phyloP scores from a whole-genome alignment of 2,113 vertebrate genomes.

The Campylorhamphus procurvoides region DNA sequence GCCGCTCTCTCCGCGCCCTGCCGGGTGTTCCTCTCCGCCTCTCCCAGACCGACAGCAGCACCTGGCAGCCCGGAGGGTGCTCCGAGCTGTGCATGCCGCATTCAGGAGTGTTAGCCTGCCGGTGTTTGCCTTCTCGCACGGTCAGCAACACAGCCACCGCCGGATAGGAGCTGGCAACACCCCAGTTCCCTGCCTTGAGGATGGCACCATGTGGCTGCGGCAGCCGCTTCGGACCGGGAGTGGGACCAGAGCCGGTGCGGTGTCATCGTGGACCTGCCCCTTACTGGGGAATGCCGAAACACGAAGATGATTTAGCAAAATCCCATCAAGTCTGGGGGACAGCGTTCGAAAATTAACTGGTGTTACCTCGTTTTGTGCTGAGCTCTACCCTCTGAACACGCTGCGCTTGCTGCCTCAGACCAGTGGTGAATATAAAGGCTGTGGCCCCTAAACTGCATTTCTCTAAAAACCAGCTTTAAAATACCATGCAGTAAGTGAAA shows the following conservation, averaged over 20 bases:
- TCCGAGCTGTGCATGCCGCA: neutral
- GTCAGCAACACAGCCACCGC: accelerated
- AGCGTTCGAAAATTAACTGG: neutral
- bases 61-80: neutral
- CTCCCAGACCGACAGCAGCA: neutral
- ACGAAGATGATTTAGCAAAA: neutral
- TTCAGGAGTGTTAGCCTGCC: neutral
- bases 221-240: neutral
- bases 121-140: neutral
- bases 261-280: neutral
- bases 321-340: neutral
- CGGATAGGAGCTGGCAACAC: neutral
- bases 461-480: neutral
- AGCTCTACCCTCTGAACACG: neutral
- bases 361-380: neutral
- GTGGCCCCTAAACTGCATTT: neutral
- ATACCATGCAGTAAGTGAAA: neutral
- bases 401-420: neutral
- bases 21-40: neutral
- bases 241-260: neutral
- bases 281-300: neutral
- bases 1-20: neutral
- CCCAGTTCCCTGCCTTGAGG: neutral
- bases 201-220: neutral
- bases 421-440: neutral